Base-by-base conservation (phyloP, 2,113 vertebrate genomes). In the Nothobranchius kuhntae region DNA sequence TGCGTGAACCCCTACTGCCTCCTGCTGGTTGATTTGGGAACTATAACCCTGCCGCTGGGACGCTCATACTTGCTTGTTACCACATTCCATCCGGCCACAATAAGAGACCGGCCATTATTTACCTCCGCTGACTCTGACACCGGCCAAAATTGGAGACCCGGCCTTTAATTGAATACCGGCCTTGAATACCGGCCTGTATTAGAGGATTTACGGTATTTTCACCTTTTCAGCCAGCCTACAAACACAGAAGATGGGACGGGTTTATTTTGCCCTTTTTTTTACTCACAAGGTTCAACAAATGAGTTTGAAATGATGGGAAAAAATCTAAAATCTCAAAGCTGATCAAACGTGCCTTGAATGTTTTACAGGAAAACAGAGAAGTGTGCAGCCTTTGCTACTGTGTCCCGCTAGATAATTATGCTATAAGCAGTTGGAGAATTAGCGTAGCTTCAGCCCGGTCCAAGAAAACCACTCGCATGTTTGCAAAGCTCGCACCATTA, bases 381-480 rank as follows among this genome's bases (percentile, higher is more conserved):
- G 52, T 4, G 44, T 58, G 38, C 48, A 60, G 55, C 36, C 42
- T 30, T 42, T 42, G 40, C 17, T 58, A 42, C 38, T 42, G 17
- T 58, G n/a, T 42, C 38, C n/a, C 42, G 55, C 55, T 38, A 21
- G 38, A 42, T 58, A 40, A 58, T 47, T 38, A 13, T 30, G 6
- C 1, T 55, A 24, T 42, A 51, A 61, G 54, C 30, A 0, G 14
- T 42, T 58, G 55, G 56, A 47, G 53, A 36, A 57, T 51, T 56
- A 65, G 6, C 2, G 21, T 55, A 65, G 10, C 47, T 60, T 68
- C 13, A 53, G 42, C 26, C 44, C n/a, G 47, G 9, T 51, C 3
- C 46, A 36, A 70, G 6, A 40, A 61, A 55, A 36, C 24, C 56
- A 62, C 46, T 63, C 21, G 13, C 48, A 63, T 15, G 8, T 46